A percentile compares a stretch with the other conserved stretches of the same genome.
Conservation (phyloP, 2,888 invertebrate species). For the Lasioglossum morio region DNA sequence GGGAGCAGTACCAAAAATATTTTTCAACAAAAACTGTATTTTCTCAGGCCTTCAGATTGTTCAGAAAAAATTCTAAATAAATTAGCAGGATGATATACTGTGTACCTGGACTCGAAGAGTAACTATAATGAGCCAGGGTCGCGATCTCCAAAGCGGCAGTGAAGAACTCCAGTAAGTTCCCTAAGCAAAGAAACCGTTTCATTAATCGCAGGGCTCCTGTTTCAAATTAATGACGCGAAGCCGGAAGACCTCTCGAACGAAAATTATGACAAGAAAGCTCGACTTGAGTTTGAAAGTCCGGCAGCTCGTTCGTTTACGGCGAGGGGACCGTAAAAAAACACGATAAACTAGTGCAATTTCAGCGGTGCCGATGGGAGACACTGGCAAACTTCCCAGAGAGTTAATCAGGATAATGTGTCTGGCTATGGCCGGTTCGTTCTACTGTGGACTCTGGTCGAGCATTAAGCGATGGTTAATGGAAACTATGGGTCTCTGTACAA, state of each 20-base stretch:
- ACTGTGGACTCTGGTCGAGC: background rate
- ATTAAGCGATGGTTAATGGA: background rate
- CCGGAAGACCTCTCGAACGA: background rate
- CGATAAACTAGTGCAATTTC: background rate
- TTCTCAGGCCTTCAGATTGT: no score
- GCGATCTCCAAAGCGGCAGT: background rate
- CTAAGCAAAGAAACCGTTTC: background rate
- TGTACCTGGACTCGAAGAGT: no score
- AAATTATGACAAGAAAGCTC: background rate
- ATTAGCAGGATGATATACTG: no score
- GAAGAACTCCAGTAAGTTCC: background rate
- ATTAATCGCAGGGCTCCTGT: background rate
- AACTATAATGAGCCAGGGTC: no score
- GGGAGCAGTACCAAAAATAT: no score
- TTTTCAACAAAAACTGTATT: no score
- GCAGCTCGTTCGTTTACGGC: background rate
- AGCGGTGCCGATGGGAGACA: background rate
- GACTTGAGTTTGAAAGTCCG: background rate
- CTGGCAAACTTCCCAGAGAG: background rate
- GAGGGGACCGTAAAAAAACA: background rate
- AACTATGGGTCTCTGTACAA: background rate
- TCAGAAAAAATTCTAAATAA: no score
- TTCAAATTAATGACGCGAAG: background rate
- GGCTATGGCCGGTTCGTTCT: slow-evolving; percentile 33
- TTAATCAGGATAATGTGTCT: slow-evolving; percentile 53